These are phyloP conservation scores for Lasioglossum lativentre DNA, from an alignment of 2,888 invertebrate species.

Conservation along the genomic window DNA sequence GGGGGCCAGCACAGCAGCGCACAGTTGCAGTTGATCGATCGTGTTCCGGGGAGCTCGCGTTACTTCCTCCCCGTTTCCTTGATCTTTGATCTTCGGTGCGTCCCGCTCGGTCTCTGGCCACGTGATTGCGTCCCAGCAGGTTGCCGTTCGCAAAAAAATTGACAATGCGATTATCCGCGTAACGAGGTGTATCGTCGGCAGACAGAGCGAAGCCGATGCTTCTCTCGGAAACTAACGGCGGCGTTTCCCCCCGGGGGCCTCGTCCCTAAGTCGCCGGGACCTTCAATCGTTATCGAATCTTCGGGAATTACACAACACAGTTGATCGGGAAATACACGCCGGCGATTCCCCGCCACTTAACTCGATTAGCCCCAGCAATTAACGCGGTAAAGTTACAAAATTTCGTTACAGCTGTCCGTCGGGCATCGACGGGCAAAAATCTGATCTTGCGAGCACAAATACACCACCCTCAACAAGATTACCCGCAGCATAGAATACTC, in stretches of 20 bases:
- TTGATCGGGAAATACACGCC: slow-evolving; percentile 35
- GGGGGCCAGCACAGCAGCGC: not conserved
- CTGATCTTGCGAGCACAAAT: slow-evolving; percentile 3
- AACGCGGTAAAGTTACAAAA: slow-evolving; percentile 31
- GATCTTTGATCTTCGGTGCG: slow-evolving; percentile 76
- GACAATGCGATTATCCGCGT: slow-evolving; percentile 75
- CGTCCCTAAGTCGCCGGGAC: slow-evolving; percentile 35
- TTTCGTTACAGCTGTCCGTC: slow-evolving; percentile 25
- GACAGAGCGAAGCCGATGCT: slow-evolving; percentile 43
- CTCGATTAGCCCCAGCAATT: slow-evolving; percentile 42
- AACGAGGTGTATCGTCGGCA: slow-evolving; percentile 74
- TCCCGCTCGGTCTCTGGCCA: slow-evolving; percentile 60
- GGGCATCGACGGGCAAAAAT: slow-evolving; percentile 4
- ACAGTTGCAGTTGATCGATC: slow-evolving; percentile 5
- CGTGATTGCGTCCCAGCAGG: slow-evolving; percentile 67
- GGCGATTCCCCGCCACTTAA: slow-evolving; percentile 15
- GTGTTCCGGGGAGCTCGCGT: slow-evolving; percentile 1
- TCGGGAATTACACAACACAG: slow-evolving; percentile 37
- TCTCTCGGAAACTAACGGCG: slow-evolving; percentile 18
- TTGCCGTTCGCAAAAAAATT: slow-evolving; percentile 71
- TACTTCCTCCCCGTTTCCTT: slow-evolving; percentile 27
- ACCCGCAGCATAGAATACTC: not conserved
- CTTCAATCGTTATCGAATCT: slow-evolving; percentile 50
- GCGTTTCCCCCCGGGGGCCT: slow-evolving; percentile 28
- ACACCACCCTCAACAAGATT: not conserved